Evolutionary conservation across 2,113 vertebrate genomes (phyloP).

Genomic region (Acrocephalus arundinaceus): DNA sequence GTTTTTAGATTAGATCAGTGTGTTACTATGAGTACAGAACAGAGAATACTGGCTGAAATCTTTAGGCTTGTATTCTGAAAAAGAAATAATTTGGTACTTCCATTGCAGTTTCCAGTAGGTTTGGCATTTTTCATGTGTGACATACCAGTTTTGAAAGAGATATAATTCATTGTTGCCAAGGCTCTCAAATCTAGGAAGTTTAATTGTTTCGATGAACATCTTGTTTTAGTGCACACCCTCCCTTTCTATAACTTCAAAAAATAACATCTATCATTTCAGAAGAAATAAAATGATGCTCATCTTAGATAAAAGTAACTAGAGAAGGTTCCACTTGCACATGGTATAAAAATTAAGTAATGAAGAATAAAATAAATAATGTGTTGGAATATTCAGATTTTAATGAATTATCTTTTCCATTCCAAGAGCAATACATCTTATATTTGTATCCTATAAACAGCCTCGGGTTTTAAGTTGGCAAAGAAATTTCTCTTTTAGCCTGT

Average conservation of each 20-base stretch:
- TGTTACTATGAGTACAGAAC: not conserved
- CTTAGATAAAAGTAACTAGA: not conserved
- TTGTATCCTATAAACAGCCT: constrained; percentile 41
- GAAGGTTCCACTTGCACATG: not conserved
- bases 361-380: constrained; percentile 20
- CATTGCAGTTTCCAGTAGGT: not conserved
- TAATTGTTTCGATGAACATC: not conserved
- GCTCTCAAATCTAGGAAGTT: not conserved
- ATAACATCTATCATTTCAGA: not conserved
- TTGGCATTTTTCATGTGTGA: not conserved
- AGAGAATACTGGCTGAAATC: not conserved
- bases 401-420: constrained; percentile 40
- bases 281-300: constrained; percentile 18
- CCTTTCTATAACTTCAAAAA: not conserved
- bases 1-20: not conserved
- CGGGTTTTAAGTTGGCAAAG: constrained; percentile 37
- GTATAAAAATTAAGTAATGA: constrained; percentile 16
- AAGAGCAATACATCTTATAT: constrained; percentile 7
- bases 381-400: constrained; percentile 62
- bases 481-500: constrained; percentile 42
- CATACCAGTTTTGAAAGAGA: not conserved
- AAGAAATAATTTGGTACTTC: not conserved
- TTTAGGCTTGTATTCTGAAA: not conserved
- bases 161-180: not conserved
- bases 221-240: not conserved